Conservation (phyloP, 2,113 vertebrate genomes). For the Salvelinus fontinalis region DNA sequence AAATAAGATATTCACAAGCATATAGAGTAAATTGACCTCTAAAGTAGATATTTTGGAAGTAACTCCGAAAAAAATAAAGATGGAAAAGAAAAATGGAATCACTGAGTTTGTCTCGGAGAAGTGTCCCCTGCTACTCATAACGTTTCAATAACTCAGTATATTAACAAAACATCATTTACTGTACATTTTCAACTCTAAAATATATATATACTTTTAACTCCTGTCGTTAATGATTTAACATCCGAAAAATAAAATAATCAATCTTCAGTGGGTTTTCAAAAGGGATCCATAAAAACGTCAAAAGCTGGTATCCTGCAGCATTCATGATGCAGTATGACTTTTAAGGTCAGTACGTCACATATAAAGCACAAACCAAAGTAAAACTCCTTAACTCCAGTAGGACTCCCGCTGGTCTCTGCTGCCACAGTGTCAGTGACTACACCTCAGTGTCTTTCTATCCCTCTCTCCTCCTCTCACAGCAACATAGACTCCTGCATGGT, state of each 20-base stretch:
- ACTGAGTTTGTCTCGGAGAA: slow-evolving; percentile 26
- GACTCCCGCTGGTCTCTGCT: slow-evolving; percentile 31
- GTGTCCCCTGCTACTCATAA: slow-evolving; percentile 22
- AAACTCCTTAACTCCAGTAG: slow-evolving; percentile 24
- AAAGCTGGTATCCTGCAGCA: slow-evolving; percentile 49
- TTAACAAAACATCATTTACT: slow-evolving; percentile 50
- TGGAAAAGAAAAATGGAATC: slow-evolving; percentile 38
- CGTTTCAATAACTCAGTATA: slow-evolving; percentile 44
- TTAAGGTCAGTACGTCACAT: slow-evolving; percentile 48
- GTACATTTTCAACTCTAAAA: slow-evolving; percentile 64
- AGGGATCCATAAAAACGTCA: slow-evolving; percentile 62
- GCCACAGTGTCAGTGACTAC: slow-evolving; percentile 56
- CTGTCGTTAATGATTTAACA: slow-evolving; percentile 55
- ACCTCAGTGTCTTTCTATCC: slow-evolving; percentile 28
- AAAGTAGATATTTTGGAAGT: slow-evolving; percentile 56
- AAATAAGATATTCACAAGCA: slow-evolving; percentile 64
- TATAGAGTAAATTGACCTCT: slow-evolving; percentile 56
- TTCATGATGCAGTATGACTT: slow-evolving; percentile 38
- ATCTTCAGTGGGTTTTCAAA: slow-evolving; percentile 58
- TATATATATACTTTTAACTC: slow-evolving; percentile 33
- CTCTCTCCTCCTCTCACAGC: slow-evolving; percentile 75
- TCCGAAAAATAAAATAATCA: slow-evolving; percentile 65
- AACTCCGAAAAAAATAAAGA: slow-evolving; percentile 67
- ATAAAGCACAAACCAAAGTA: slow-evolving; percentile 33
- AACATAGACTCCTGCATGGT: slow-evolving; percentile 91